Evolutionary conservation across 92 coral and sea anemone genomes (phyloP).

Genomic region (Paragorgia papillata): DNA sequence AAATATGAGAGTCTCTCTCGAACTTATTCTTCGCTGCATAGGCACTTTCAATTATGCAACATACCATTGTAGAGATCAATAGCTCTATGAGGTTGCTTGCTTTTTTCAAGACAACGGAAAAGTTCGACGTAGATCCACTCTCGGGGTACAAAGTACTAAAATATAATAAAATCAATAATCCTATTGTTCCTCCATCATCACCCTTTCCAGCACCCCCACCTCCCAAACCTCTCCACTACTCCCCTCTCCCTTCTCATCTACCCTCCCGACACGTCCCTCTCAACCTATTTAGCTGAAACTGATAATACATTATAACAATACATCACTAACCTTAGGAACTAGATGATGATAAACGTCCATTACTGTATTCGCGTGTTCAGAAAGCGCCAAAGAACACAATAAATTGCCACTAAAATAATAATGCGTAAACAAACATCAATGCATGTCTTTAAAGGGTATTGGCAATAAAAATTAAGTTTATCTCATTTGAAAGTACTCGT

Average conservation of each 20-base stretch:
- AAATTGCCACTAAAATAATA: constrained; percentile 23
- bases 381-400: constrained; percentile 34
- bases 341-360: constrained; percentile 32
- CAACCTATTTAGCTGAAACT: not conserved
- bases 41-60: not conserved
- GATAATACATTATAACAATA: no score
- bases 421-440: no score
- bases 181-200: not conserved
- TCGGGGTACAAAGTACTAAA: constrained; percentile 85
- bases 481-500: no score
- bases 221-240: not conserved
- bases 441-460: no score
- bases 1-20: no score
- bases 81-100: constrained; percentile 69
- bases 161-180: not conserved
- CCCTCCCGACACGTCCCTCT: no score
- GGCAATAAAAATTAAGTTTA: no score
- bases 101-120: constrained; percentile 67
- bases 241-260: no score
- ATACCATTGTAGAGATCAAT: constrained; percentile 82
- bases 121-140: constrained; percentile 80
- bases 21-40: no score
- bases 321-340: constrained; percentile 26
- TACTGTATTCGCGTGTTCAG: constrained; percentile 33
- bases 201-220: not conserved